phyloP scores from a whole-genome alignment of 2,113 vertebrate species.

The Talpa occidentalis region DNA sequence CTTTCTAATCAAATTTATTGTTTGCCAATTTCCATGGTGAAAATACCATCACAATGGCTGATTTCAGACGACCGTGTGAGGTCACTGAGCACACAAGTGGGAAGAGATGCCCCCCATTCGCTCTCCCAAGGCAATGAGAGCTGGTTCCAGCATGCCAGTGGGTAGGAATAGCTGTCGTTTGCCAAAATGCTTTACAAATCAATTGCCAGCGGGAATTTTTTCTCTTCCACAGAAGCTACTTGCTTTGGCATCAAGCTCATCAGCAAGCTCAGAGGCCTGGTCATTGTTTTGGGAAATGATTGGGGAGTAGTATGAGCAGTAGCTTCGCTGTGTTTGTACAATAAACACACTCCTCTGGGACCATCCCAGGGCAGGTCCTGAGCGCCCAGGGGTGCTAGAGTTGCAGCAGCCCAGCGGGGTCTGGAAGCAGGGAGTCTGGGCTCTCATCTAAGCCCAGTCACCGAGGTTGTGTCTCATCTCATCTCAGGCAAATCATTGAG shows the following conservation, averaged over 20 bases:
- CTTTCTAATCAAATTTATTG: background rate
- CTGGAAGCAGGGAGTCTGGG: too few relatives aligned
- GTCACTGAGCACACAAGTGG: background rate
- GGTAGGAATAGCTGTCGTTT: background rate
- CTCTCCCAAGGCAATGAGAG: background rate
- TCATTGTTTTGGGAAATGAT: background rate
- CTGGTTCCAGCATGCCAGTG: background rate
- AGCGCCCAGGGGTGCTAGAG: background rate
- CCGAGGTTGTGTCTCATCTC: background rate
- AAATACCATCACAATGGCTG: background rate
- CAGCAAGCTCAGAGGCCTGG: background rate
- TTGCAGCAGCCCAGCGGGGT: rapidly evolving
- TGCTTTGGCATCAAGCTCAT: background rate
- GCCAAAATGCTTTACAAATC: background rate
- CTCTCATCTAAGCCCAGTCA: background rate
- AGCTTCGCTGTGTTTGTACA: background rate
- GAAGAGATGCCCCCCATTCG: background rate
- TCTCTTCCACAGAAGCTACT: background rate
- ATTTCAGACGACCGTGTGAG: background rate
- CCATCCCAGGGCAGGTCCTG: background rate
- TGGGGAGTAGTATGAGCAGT: background rate
- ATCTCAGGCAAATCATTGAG: background rate
- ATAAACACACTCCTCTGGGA: background rate
- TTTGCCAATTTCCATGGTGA: background rate
- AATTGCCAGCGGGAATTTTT: background rate